Percentiles rank a stretch among this genome's conserved stretches.
These are phyloP conservation scores for Amiota minor DNA, from an alignment of 2,888 invertebrate genomes.

Conservation along the genomic window DNA sequence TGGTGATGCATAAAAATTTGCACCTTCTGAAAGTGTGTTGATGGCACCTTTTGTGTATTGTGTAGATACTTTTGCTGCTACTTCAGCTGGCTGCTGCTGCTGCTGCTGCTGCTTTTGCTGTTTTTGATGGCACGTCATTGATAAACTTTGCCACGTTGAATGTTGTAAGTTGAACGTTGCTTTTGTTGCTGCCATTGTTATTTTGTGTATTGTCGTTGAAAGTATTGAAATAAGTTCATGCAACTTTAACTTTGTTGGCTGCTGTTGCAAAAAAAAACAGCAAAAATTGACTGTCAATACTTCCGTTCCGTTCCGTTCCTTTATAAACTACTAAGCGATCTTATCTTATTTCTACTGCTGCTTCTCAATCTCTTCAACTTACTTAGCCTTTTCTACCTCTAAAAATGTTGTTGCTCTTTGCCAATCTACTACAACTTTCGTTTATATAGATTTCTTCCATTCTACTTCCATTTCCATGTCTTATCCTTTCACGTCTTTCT, in stretches of 20 bases:
- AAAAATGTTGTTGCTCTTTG: not conserved
- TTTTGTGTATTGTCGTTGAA: constrained; percentile 9
- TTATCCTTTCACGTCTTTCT: not conserved
- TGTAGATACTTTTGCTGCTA: constrained; percentile 51
- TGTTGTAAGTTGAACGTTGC: constrained; percentile 8
- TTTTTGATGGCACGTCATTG: constrained; percentile 51
- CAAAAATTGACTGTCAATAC: constrained; percentile 40
- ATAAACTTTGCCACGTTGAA: constrained; percentile 44
- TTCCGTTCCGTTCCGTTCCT: constrained; percentile 42
- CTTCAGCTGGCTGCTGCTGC: constrained; percentile 13
- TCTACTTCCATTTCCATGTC: not conserved
- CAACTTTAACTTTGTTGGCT: constrained; percentile 22
- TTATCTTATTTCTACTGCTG: not conserved
- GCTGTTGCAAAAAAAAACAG: not conserved
- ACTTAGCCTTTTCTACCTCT: no score
- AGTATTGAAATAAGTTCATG: constrained; percentile 37
- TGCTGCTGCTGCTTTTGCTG: constrained; percentile 21
- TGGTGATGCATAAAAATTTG: constrained; percentile 23
- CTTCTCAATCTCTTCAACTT: no score
- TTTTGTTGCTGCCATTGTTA: not conserved
- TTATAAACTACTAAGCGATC: constrained; percentile 13
- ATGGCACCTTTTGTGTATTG: constrained; percentile 14
- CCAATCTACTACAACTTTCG: not conserved
- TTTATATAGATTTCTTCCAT: not conserved
- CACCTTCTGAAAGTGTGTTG: constrained; percentile 38